These are phyloP conservation scores for Diplodus puntazzo DNA, from an alignment of 2,797 vertebrate genomes.

Conservation along the genomic window DNA sequence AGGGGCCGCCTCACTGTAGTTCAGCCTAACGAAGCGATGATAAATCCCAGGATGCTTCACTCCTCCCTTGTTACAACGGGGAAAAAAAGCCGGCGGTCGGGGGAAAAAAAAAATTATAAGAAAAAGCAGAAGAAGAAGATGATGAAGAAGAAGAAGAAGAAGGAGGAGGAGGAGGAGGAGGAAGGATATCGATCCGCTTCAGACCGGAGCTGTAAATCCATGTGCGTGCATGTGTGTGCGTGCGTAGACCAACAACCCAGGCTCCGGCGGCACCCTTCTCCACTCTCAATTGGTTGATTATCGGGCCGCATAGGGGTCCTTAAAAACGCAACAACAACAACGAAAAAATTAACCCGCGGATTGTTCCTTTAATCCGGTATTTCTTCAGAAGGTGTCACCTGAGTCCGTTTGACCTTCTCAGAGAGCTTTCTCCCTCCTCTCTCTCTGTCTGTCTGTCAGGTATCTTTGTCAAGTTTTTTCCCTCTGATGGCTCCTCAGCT, in stretches of 20 bases:
- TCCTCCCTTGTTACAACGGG: slow-evolving; percentile 64
- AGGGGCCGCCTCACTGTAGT: slow-evolving; percentile 67
- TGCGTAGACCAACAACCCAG: slow-evolving; percentile 70
- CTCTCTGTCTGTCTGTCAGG: slow-evolving; percentile 30
- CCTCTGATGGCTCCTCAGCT: slow-evolving; percentile 34
- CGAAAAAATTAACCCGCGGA: slow-evolving; percentile 17
- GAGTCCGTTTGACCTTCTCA: slow-evolving; percentile 31
- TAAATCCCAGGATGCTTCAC: slow-evolving; percentile 83
- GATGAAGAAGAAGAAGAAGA: slow-evolving; percentile 37
- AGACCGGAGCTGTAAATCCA: slow-evolving; percentile 80
- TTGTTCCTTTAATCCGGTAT: slow-evolving; percentile 11
- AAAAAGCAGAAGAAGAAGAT: not conserved
- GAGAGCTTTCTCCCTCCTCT: slow-evolving; percentile 1
- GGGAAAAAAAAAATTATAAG: slow-evolving; percentile 53
- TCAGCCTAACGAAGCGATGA: slow-evolving; percentile 76
- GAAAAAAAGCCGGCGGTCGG: slow-evolving; percentile 52
- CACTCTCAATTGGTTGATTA: slow-evolving; percentile 57
- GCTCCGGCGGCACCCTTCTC: slow-evolving; percentile 66
- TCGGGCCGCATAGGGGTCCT: slow-evolving; percentile 58
- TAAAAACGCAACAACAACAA: slow-evolving; percentile 28
- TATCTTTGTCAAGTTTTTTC: slow-evolving; percentile 68
- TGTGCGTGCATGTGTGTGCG: slow-evolving; percentile 68
- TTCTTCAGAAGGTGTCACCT: slow-evolving; percentile 6
- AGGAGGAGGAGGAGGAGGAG: not conserved
- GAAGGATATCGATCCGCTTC: slow-evolving; percentile 78